A percentile compares a stretch with the other conserved stretches of the same genome.
These are phyloP conservation scores for Acleris laterana DNA, from an alignment of 2,888 invertebrate species.

Conservation along the genomic window DNA sequence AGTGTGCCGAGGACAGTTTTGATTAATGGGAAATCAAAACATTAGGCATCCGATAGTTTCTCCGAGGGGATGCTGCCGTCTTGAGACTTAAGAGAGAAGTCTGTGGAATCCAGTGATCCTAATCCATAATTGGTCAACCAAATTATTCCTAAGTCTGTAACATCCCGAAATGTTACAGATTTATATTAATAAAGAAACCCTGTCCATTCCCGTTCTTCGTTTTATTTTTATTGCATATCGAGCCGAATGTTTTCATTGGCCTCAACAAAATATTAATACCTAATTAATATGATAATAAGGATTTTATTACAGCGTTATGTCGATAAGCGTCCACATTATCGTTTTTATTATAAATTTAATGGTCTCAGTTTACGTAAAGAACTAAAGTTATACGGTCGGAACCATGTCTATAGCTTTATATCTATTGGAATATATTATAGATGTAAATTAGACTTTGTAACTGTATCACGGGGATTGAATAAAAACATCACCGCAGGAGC, in stretches of 20 bases:
- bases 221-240: slow-evolving; percentile 18
- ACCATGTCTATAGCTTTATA: slow-evolving; percentile 23
- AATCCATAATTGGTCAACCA: no score
- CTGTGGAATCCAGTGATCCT: no score
- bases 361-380: slow-evolving; percentile 30
- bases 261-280: slow-evolving; percentile 24
- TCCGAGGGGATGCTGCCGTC: no score
- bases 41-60: no score
- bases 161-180: no score
- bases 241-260: slow-evolving; percentile 31
- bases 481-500: slow-evolving; percentile 60
- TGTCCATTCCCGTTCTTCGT: slow-evolving; percentile 1
- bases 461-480: slow-evolving; percentile 58
- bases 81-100: no score
- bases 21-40: no score
- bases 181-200: background rate
- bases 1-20: no score
- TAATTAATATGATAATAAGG: slow-evolving; percentile 51
- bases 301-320: slow-evolving; percentile 37
- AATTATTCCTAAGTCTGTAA: no score
- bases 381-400: slow-evolving; percentile 30
- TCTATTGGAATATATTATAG: slow-evolving; percentile 45
- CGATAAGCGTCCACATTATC: slow-evolving; percentile 31
- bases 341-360: slow-evolving; percentile 34
- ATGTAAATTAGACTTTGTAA: slow-evolving; percentile 43